Base-by-base conservation (phyloP, 2,888 invertebrate species). In the Ariolimax columbianus region DNA sequence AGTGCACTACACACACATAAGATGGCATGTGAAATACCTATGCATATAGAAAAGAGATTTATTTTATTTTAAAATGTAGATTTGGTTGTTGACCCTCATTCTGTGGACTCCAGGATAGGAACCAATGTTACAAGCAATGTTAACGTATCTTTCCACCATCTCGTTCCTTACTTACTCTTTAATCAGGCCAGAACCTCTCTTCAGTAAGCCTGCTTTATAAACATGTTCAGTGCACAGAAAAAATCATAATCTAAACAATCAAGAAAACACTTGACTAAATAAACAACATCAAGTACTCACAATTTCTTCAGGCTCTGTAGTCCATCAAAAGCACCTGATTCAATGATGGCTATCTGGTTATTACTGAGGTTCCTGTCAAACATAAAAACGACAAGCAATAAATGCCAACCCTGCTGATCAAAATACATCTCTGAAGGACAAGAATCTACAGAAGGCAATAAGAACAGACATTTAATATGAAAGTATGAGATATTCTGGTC, bases 261-360 rank as follows among this genome's bases (percentile, higher is more conserved):
- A 55, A 19, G 55, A 23, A 55, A 68, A 86, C 40, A 40, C 78
- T 6, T 63, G 17, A 66, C 66, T 23, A 66, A 11, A 51, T 33
- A 78, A 23, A 55, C 55, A 78, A 78, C n/a, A 43, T 40, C 73
- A 30, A 38, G 19, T 83, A 92, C 93, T 92, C 89, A 93, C 93
- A 93, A 82, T 87, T 89, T 89, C 26, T 88, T 88, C 40, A 93
- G 88, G 59, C 90, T 91, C 63, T 88, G 85, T 7, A 93, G 88
- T 75, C 92, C 92, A 77, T 90, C 89, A 89, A 93, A 93, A 11
- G 92, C 91, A 78, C 91, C 92, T 33, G 91, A 89, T 85, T 91
- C 91, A 70, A 93, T 91, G 51, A 87, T 80, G 47, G 88, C 89
- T 80, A 93, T 93, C 83, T 91, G 88, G 88, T 93, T 93, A 79